Evolutionary conservation across 2,888 invertebrate genomes (phyloP).

Genomic region (Plebejus melissa): DNA sequence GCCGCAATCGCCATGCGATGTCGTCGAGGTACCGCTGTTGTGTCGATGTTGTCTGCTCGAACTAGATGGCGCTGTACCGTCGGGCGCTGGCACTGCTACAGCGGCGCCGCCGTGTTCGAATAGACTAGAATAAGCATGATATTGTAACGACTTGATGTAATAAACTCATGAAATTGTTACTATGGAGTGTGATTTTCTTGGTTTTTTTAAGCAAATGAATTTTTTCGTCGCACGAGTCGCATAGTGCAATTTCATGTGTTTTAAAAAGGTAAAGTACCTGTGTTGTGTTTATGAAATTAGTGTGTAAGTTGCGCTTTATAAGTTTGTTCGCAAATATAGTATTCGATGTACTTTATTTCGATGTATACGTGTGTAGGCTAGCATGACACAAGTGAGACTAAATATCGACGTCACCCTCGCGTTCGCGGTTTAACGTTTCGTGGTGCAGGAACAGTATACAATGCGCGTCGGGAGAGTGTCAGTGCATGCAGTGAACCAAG

Average conservation of each 20-base stretch:
- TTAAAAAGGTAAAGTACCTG: slow-evolving; percentile 36
- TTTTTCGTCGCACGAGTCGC: not conserved
- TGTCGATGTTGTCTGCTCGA: slow-evolving; percentile 40
- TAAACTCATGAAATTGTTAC: slow-evolving; percentile 32
- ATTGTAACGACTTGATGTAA: slow-evolving; percentile 36
- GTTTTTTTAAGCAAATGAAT: not conserved
- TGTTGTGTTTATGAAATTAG: slow-evolving; percentile 34
- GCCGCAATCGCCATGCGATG: slow-evolving; percentile 66
- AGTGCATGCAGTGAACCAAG: slow-evolving; percentile 66
- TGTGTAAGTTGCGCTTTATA: slow-evolving; percentile 35
- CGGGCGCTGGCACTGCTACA: not conserved
- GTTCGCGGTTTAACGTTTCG: not conserved
- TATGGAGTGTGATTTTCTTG: not conserved
- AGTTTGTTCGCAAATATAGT: slow-evolving; percentile 37
- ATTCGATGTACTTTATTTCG: slow-evolving; percentile 38
- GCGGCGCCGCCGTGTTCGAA: slow-evolving; percentile 26
- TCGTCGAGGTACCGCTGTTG: slow-evolving; percentile 70
- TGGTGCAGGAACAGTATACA: slow-evolving; percentile 33
- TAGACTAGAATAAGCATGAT: slow-evolving; percentile 38
- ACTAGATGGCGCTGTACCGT: slow-evolving; percentile 21
- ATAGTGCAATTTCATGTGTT: slow-evolving; percentile 35
- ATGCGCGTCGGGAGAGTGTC: slow-evolving; percentile 64
- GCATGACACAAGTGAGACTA: slow-evolving; percentile 56
- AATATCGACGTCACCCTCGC: slow-evolving; percentile 47
- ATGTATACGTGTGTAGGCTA: slow-evolving; percentile 34